Evolutionary conservation across 1,140 invertebrate genomes (phyloP).

Genomic region (Brachionus manjavacas): DNA sequence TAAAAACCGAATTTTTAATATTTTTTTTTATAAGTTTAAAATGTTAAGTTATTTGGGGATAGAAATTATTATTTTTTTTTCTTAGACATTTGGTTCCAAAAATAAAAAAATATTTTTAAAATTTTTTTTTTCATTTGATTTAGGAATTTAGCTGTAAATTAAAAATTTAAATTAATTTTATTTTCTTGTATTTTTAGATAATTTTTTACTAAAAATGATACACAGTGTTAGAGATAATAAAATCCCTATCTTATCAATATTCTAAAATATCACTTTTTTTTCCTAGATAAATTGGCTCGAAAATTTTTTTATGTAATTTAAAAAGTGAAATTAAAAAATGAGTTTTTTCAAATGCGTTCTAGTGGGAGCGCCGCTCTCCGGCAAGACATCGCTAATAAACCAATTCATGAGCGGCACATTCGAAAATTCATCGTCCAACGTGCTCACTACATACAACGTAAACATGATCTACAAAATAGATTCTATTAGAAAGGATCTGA

Average conservation of each 20-base stretch:
- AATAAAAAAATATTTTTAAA: too few species aligned
- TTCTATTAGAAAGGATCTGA: not conserved
- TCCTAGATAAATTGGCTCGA: not conserved
- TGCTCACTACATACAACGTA: not conserved
- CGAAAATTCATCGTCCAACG: not conserved
- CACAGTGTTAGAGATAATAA: not conserved
- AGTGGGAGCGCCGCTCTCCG: not conserved
- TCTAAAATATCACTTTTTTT: not conserved
- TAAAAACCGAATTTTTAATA: not conserved
- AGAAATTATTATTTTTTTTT: too few species aligned
- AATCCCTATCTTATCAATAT: not conserved
- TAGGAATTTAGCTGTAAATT: too few species aligned
- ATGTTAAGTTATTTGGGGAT: too few species aligned
- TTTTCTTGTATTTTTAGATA: not conserved
- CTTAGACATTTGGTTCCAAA: too few species aligned
- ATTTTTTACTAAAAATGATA: not conserved
- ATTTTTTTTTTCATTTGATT: too few species aligned
- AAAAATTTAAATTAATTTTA: not conserved
- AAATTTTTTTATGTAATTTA: not conserved
- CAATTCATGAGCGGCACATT: slow-evolving; percentile 7
- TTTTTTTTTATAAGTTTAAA: not conserved
- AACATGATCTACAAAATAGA: slow-evolving; percentile 18
- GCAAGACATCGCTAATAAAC: not conserved
- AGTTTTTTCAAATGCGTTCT: not conserved
- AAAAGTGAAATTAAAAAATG: not conserved